A percentile compares a stretch with the other conserved stretches of the same genome.
phyloP scores from a whole-genome alignment of 1,140 invertebrate species.

The Diorhabda sublineata region DNA sequence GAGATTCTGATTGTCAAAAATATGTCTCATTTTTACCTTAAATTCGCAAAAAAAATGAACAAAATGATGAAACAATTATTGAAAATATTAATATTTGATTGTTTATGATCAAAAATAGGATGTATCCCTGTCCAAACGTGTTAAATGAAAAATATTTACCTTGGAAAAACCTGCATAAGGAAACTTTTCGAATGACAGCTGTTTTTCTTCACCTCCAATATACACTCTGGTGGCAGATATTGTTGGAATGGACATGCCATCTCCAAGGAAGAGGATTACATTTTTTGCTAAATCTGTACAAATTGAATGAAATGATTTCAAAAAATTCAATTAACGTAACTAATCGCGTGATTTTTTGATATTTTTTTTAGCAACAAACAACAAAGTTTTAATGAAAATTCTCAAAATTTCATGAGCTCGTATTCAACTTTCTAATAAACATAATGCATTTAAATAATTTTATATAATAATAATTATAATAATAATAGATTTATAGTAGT shows the following conservation, averaged over 20 bases:
- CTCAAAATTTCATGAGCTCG: neutral
- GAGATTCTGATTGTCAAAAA: no score
- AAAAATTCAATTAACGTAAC: neutral
- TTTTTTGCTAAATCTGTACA: conserved; percentile 58
- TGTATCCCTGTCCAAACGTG: no score
- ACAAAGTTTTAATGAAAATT: neutral
- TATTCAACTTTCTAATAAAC: no score
- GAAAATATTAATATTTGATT: no score
- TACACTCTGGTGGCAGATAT: conserved; percentile 67
- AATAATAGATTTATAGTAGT: neutral
- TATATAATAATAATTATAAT: no score
- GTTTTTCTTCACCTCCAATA: conserved; percentile 65
- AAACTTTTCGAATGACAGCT: conserved; percentile 73
- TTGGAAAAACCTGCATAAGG: conserved; percentile 69
- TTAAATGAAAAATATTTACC: conserved; percentile 48
- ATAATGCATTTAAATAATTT: neutral
- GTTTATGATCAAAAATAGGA: no score
- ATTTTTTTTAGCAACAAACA: neutral
- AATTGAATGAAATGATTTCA: neutral
- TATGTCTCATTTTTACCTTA: no score
- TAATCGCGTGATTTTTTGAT: neutral
- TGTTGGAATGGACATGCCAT: conserved; percentile 76
- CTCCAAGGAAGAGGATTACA: conserved; percentile 74
- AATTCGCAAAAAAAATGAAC: no score
- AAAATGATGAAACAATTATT: no score